Percentiles rank a stretch among this genome's conserved stretches.
Conservation (phyloP, 2,797 vertebrate species). For the Acipenser ruthenus region DNA sequence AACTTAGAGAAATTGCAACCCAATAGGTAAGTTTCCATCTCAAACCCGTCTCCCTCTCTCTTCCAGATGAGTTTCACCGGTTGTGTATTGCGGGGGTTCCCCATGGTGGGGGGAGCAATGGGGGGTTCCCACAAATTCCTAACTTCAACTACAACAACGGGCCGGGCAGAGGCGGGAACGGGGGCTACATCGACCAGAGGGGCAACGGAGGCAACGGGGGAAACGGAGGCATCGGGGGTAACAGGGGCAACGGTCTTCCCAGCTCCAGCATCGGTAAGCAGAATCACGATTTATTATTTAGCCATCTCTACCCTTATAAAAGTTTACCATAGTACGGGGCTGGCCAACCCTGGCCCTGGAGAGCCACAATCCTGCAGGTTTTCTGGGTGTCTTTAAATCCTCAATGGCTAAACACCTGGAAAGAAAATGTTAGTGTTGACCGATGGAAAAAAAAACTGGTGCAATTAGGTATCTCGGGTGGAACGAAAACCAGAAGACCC, state of each 20-base stretch:
- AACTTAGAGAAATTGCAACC: too few relatives aligned
- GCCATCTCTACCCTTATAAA: too few relatives aligned
- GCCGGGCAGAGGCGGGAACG: constrained; percentile 29
- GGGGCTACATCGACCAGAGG: constrained; percentile 32
- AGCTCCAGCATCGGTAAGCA: constrained; percentile 37
- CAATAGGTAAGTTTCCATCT: not conserved
- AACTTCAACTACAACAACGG: constrained; percentile 40
- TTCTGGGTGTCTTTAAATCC: too few relatives aligned
- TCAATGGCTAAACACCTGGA: too few relatives aligned
- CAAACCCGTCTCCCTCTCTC: not conserved
- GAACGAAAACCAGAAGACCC: too few relatives aligned
- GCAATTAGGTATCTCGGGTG: too few relatives aligned
- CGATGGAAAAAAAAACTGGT: too few relatives aligned
- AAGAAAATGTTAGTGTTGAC: too few relatives aligned
- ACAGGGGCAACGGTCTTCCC: constrained; percentile 13
- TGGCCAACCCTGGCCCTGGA: too few relatives aligned
- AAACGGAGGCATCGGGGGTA: constrained; percentile 23
- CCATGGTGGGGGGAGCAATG: constrained; percentile 61
- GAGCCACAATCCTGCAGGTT: too few relatives aligned
- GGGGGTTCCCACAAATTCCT: constrained; percentile 18
- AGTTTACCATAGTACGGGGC: too few relatives aligned
- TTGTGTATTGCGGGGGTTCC: constrained; percentile 75
- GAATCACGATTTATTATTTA: too few relatives aligned
- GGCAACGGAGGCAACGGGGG: constrained; percentile 33
- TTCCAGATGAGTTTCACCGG: constrained; percentile 73